Evolutionary conservation across 2,113 vertebrate genomes (phyloP).

Genomic region (Perccottus glenii): DNA sequence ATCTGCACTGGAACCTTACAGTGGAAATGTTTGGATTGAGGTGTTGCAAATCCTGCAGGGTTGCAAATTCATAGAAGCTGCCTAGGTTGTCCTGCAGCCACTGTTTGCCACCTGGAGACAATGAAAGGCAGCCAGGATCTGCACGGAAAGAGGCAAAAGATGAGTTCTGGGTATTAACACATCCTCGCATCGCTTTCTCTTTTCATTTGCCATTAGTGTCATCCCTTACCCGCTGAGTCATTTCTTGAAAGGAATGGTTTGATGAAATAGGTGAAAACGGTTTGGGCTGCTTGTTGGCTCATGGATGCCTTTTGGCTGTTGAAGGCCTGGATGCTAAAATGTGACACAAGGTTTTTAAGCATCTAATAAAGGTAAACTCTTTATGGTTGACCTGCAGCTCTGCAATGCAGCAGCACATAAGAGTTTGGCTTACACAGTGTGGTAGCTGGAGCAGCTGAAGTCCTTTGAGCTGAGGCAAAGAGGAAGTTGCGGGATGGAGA

Average conservation of each 20-base stretch:
- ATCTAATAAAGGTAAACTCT: not conserved
- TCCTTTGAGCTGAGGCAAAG: conserved; percentile 46
- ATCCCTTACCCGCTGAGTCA: conserved; percentile 46
- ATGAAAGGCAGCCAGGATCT: conserved; percentile 56
- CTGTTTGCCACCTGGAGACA: not conserved
- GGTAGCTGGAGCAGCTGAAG: conserved; percentile 63
- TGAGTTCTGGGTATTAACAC: not conserved
- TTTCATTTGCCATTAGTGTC: not conserved
- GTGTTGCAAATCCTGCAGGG: conserved; percentile 29
- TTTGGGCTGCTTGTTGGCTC: conserved; percentile 13
- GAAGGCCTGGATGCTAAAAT: conserved; percentile 48
- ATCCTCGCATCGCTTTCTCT: not conserved
- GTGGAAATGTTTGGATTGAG: conserved; percentile 56
- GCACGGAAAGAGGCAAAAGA: not conserved
- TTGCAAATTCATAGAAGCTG: conserved; percentile 37
- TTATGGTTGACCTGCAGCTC: not conserved
- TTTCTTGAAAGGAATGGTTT: conserved; percentile 52
- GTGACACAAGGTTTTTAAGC: too few species aligned
- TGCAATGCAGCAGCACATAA: not conserved
- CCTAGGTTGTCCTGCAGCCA: conserved; percentile 58
- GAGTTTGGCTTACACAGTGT: conserved; percentile 49
- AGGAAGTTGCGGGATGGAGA: conserved; percentile 49
- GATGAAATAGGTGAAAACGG: conserved; percentile 54
- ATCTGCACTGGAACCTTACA: conserved; percentile 34
- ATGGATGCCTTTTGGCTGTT: conserved; percentile 36